Evolutionary conservation across 2,113 vertebrate species (phyloP).

Genomic region (Eudyptes chrysolophus): DNA sequence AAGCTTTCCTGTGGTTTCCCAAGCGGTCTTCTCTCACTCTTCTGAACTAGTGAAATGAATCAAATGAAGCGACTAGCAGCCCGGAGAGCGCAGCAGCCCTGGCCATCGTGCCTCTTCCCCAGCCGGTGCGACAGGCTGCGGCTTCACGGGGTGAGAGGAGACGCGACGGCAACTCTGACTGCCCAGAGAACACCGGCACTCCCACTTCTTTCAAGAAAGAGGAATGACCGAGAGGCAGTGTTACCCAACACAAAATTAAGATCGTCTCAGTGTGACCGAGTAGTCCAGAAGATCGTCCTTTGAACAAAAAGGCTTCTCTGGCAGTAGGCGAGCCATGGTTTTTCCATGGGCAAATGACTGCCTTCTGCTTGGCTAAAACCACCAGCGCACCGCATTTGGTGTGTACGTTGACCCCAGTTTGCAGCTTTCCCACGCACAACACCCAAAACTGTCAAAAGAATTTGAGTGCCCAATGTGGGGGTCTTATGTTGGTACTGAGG

Average conservation of each 20-base stretch:
- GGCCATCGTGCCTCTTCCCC: background rate
- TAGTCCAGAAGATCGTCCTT: background rate
- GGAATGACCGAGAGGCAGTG: fast-evolving
- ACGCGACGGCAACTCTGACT: background rate
- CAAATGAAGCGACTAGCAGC: background rate
- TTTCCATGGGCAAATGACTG: background rate
- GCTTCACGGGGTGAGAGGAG: fast-evolving
- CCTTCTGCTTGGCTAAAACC: background rate
- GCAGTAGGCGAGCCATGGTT: background rate
- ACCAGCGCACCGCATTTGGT: background rate
- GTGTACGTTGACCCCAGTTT: background rate
- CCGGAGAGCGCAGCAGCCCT: background rate
- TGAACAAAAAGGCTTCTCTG: background rate
- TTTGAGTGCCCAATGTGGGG: background rate
- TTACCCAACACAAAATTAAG: background rate
- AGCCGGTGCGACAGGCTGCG: background rate
- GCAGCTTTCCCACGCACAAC: background rate
- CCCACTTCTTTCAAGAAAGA: background rate
- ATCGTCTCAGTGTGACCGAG: fast-evolving
- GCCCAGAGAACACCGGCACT: background rate
- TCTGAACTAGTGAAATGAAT: background rate
- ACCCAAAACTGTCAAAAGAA: background rate
- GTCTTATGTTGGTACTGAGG: background rate
- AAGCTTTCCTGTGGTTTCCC: background rate
- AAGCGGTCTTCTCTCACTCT: background rate